Percentiles rank a stretch among this genome's conserved stretches.
phyloP scores from a whole-genome alignment of 2,797 vertebrate genomes.

The Molossus alvarezi region DNA sequence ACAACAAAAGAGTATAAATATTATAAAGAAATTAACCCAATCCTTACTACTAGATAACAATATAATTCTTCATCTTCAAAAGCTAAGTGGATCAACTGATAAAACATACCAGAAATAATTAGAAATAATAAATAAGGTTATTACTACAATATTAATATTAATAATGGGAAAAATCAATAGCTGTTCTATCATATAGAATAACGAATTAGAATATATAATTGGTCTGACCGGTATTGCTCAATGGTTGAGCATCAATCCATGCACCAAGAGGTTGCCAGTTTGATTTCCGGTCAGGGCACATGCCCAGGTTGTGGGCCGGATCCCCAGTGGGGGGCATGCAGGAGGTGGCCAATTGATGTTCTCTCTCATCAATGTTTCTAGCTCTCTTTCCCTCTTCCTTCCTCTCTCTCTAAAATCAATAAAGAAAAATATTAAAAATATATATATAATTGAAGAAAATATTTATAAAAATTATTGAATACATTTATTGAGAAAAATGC shows the following conservation, averaged over 20 bases:
- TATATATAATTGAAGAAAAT: constrained; percentile 49
- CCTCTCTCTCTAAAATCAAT: too few species aligned
- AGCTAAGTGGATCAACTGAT: neutral
- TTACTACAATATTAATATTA: neutral
- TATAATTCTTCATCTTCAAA: neutral
- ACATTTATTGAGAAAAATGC: constrained; percentile 46
- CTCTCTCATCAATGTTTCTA: too few species aligned
- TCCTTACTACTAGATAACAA: neutral
- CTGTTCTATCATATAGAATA: constrained; percentile 31
- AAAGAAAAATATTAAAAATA: too few species aligned
- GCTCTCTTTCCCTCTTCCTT: too few species aligned
- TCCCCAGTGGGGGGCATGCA: too few species aligned
- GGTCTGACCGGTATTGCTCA: too few species aligned
- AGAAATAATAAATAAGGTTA: constrained; percentile 16
- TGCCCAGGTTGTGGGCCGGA: too few species aligned
- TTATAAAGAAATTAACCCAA: neutral
- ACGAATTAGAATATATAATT: constrained; percentile 44
- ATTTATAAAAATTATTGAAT: constrained; percentile 44
- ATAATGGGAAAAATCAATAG: constrained; percentile 15
- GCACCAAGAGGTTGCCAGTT: too few species aligned
- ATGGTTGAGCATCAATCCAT: too few species aligned
- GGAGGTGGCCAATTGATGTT: too few species aligned
- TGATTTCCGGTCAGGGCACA: too few species aligned
- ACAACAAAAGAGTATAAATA: neutral
- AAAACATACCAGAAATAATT: constrained; percentile 31